phyloP scores from a whole-genome alignment of 37 sponge, comb jelly and placozoan species.

The Lycopodina hypogea region DNA sequence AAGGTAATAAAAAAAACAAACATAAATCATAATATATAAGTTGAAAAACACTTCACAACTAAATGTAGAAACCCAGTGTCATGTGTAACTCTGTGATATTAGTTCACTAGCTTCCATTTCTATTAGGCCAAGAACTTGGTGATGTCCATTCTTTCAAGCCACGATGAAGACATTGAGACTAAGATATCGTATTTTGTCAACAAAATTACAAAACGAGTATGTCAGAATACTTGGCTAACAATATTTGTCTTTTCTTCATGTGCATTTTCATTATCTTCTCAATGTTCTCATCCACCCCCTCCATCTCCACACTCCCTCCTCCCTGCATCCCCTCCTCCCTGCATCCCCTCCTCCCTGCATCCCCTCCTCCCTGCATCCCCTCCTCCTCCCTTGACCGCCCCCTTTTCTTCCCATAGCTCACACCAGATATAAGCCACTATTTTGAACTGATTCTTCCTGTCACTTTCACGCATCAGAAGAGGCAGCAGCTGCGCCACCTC shows the following conservation, averaged over 20 bases:
- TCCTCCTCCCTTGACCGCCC: neutral
- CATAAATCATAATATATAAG: no score
- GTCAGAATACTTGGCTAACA: neutral
- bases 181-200: slow-evolving; percentile 20
- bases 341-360: no score
- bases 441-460: neutral
- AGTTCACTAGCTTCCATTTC: no score
- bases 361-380: no score
- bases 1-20: no score
- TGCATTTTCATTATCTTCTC: neutral
- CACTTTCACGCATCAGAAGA: no score
- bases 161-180: slow-evolving; percentile 39
- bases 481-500: neutral
- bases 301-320: no score
- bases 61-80: no score
- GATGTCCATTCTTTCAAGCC: slow-evolving; percentile 8
- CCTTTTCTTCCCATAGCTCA: neutral
- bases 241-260: neutral
- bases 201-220: slow-evolving; percentile 8
- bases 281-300: no score
- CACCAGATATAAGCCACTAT: slow-evolving; percentile 2
- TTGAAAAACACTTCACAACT: no score
- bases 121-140: slow-evolving; percentile 23
- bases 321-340: no score
- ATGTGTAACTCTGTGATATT: no score